Base-by-base conservation (phyloP, 1,140 invertebrate genomes). In the Armadillidium nasatum region DNA sequence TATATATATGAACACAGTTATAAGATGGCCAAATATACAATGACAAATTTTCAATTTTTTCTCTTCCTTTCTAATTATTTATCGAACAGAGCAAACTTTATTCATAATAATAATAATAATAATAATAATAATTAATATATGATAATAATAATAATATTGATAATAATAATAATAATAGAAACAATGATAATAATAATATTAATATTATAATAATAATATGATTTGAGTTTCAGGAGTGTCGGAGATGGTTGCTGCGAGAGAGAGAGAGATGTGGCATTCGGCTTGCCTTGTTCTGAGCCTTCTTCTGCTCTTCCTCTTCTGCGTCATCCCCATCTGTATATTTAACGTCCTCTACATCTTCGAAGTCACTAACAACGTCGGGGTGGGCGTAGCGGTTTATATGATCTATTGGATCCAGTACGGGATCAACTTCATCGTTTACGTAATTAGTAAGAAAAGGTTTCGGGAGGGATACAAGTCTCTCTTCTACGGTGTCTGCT, bases 271-370 rank as follows among this genome's bases (percentile, higher is more conserved):
- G 68, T 70, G 68, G 68, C 19, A 70, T 3, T 70, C 68, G 19
- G 19, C 68, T 11, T 21, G 19, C 10, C 19, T 70, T 3, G 23
- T 33, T 4, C 68, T 70, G 15, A 13, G n/a, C 10, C 68, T 70
- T 4, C 22, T 70, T 11, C 68, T 70, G 10, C 68, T 70, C n/a
- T 70, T 70, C 68, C 11, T 70, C 10, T 11, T 33, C n/a, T 4
- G 3, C 68, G 68, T 70, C 11, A 33, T 70, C 68, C 68, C 68
- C 15, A 70, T 70, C 22, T 70, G 68, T 33, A 33, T 70, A 11
- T 70, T 22, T 21, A 70, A 70, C 22, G 68, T 70, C 22, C 11
- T 70, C 11, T 70, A 70, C 22, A 33, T 21, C n/a, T 33, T 70
- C 4, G 68, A 23, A 11, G 21, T 22, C 1, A 70, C 22, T 33